phyloP scores from a whole-genome alignment of 2,113 vertebrate genomes.

The Mixornis gularis region DNA sequence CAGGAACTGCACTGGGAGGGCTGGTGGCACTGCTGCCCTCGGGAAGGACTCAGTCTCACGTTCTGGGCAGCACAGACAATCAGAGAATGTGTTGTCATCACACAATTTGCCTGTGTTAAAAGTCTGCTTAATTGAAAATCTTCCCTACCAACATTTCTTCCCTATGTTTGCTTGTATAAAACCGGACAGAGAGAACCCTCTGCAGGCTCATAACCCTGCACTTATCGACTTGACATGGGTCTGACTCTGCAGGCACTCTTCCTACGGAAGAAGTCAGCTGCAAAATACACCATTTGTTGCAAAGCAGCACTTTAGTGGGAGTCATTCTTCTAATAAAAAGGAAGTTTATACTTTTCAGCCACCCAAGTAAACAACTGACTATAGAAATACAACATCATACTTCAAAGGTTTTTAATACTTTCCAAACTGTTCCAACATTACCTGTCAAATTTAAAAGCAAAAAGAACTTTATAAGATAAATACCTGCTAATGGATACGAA shows the following conservation, averaged over 20 bases:
- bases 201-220: rapidly evolving
- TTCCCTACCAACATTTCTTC: background rate
- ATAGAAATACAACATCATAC: background rate
- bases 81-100: background rate
- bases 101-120: background rate
- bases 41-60: rapidly evolving
- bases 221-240: background rate
- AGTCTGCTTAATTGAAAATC: background rate
- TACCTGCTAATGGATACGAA: background rate
- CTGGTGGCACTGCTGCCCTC: background rate
- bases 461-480: background rate
- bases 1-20: rapidly evolving
- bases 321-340: background rate
- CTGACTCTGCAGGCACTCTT: background rate
- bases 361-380: background rate
- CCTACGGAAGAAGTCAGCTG: rapidly evolving
- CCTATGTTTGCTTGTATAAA: background rate
- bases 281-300: background rate
- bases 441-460: background rate
- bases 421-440: background rate
- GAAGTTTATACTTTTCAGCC: background rate
- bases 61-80: background rate
- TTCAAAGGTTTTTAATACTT: background rate
- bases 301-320: background rate
- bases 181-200: background rate